Evolutionary conservation across 2,113 vertebrate genomes (phyloP).

Genomic region (Pterocles orientalis): DNA sequence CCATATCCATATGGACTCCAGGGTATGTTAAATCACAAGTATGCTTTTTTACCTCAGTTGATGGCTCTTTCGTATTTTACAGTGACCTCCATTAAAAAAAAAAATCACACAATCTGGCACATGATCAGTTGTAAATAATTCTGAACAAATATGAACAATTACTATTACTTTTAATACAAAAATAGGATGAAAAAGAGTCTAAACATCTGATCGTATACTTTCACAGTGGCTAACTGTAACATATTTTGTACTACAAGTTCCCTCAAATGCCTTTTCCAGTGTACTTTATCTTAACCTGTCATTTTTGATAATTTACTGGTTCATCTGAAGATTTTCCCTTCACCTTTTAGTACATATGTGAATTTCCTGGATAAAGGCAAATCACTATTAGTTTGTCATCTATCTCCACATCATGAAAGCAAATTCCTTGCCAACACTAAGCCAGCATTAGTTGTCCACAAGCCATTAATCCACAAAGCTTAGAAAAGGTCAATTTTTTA

Average conservation of each 20-base stretch:
- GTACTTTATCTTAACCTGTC: background rate
- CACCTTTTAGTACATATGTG: background rate
- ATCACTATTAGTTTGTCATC: conserved; percentile 1
- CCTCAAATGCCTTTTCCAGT: background rate
- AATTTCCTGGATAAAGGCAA: conserved; percentile 5
- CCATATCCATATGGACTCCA: background rate
- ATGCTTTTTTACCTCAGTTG: background rate
- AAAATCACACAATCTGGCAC: background rate
- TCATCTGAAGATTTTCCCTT: background rate
- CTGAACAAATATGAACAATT: background rate
- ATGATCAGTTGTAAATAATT: background rate
- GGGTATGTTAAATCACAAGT: background rate
- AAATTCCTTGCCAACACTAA: conserved; percentile 26
- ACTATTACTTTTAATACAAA: background rate
- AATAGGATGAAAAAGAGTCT: background rate
- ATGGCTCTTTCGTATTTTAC: background rate
- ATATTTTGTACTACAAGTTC: background rate
- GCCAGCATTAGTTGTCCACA: background rate
- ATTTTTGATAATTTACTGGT: background rate
- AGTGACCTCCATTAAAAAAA: background rate
- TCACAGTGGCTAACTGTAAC: background rate
- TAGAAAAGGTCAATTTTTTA: conserved; percentile 33
- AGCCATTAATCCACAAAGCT: conserved; percentile 50
- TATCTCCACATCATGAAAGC: background rate
- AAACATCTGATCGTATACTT: rapidly evolving